phyloP scores from a whole-genome alignment of 2,113 vertebrate species.

The Rhea americana region DNA sequence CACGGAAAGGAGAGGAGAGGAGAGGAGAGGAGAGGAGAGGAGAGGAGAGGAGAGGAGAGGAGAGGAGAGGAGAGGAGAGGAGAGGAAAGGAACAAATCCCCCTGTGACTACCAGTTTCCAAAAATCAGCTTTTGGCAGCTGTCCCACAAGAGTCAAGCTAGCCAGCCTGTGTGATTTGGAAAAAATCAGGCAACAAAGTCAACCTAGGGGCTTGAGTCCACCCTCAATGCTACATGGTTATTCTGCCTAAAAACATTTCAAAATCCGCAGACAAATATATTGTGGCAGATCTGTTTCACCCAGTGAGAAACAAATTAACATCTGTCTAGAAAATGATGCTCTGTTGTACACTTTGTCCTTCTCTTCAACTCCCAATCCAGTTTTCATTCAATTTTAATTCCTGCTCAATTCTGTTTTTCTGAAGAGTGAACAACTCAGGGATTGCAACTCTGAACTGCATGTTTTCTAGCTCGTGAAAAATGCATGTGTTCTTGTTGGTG shows the following conservation, averaged over 20 bases:
- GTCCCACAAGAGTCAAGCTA: not conserved
- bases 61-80: too few species aligned
- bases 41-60: too few species aligned
- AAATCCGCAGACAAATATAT: not conserved
- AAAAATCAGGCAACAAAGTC: not conserved
- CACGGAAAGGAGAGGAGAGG: not conserved
- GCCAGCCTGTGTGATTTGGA: not conserved
- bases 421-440: slow-evolving; percentile 51
- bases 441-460: slow-evolving; percentile 57
- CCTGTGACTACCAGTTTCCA: not conserved
- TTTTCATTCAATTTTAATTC: slow-evolving; percentile 70
- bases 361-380: slow-evolving; percentile 16
- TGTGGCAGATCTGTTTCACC: slow-evolving; percentile 24
- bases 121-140: not conserved
- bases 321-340: slow-evolving; percentile 55
- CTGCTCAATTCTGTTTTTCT: slow-evolving; percentile 28
- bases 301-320: slow-evolving; percentile 62
- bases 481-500: slow-evolving; percentile 1
- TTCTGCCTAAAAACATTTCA: not conserved
- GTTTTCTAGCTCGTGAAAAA: slow-evolving; percentile 55
- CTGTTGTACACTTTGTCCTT: slow-evolving; percentile 56
- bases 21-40: too few species aligned
- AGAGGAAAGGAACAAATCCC: not conserved
- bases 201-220: not conserved
- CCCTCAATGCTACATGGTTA: not conserved